phyloP scores from a whole-genome alignment of 2,113 vertebrate genomes.

The Procavia capensis region DNA sequence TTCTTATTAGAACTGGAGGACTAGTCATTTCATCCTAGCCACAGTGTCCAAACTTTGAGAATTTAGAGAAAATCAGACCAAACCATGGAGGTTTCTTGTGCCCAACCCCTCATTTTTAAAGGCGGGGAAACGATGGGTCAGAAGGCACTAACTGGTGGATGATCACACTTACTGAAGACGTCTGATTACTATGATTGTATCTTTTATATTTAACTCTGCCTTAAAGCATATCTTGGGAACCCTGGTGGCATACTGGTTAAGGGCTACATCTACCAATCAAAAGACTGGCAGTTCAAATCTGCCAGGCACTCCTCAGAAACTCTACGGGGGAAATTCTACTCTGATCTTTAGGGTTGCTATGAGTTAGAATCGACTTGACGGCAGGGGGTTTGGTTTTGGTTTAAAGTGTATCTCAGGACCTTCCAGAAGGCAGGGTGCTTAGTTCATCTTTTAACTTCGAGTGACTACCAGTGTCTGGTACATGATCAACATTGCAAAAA shows the following conservation, averaged over 20 bases:
- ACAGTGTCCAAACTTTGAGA: background rate
- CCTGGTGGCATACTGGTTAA: no score
- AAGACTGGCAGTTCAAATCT: no score
- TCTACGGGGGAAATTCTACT: no score
- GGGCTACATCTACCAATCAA: no score
- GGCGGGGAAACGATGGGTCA: background rate
- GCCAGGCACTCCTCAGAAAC: no score
- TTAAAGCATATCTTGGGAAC: background rate
- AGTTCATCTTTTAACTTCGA: background rate
- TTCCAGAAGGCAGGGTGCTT: background rate
- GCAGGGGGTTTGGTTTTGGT: no score
- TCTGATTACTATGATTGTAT: background rate
- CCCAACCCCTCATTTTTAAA: background rate
- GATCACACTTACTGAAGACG: background rate
- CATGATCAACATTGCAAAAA: background rate
- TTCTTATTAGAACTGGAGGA: background rate
- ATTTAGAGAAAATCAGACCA: background rate
- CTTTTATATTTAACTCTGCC: background rate
- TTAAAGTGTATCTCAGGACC: background rate
- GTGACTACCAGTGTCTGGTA: background rate
- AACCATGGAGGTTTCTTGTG: background rate
- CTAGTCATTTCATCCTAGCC: background rate
- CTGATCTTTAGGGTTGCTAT: no score
- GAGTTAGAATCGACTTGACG: no score
- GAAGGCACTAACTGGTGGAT: background rate